phyloP scores from a whole-genome alignment of 2,888 invertebrate genomes.

The Meiosimyza decipiens region DNA sequence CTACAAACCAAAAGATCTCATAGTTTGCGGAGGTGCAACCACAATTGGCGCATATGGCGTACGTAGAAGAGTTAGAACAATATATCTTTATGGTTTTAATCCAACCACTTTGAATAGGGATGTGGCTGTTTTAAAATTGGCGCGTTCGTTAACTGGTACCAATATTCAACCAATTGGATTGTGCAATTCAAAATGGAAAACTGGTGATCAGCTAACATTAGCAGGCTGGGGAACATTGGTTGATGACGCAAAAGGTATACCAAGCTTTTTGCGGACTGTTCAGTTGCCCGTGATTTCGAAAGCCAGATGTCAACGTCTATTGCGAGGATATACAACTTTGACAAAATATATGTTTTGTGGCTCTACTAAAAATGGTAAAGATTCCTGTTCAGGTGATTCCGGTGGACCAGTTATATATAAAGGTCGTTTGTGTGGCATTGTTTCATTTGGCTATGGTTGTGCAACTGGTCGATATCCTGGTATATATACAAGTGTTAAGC shows the following conservation, averaged over 20 bases:
- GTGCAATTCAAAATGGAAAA: slow-evolving; percentile 47
- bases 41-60: slow-evolving; percentile 49
- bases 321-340: slow-evolving; percentile 46
- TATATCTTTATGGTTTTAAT: slow-evolving; percentile 51
- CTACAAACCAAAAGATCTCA: slow-evolving; percentile 44
- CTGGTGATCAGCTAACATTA: slow-evolving; percentile 51
- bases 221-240: slow-evolving; percentile 58
- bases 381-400: slow-evolving; percentile 63
- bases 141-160: slow-evolving; percentile 47
- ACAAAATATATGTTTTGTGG: slow-evolving; percentile 61
- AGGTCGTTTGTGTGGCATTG: slow-evolving; percentile 72
- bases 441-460: slow-evolving; percentile 69
- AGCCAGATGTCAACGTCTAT: slow-evolving; percentile 49
- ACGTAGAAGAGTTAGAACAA: slow-evolving; percentile 45
- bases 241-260: slow-evolving; percentile 46
- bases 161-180: slow-evolving; percentile 54
- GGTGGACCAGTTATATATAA: slow-evolving; percentile 60
- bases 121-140: slow-evolving; percentile 56
- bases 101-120: slow-evolving; percentile 51
- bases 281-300: slow-evolving; percentile 51
- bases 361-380: slow-evolving; percentile 51
- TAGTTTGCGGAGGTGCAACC: slow-evolving; percentile 56
- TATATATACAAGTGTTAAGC: slow-evolving; percentile 77
- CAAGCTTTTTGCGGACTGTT: slow-evolving; percentile 54
- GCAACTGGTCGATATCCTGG: slow-evolving; percentile 73